Percentiles rank a stretch among this genome's conserved stretches.
These are phyloP conservation scores for Gobio gobio DNA, from an alignment of 2,113 vertebrate genomes.

Conservation along the genomic window DNA sequence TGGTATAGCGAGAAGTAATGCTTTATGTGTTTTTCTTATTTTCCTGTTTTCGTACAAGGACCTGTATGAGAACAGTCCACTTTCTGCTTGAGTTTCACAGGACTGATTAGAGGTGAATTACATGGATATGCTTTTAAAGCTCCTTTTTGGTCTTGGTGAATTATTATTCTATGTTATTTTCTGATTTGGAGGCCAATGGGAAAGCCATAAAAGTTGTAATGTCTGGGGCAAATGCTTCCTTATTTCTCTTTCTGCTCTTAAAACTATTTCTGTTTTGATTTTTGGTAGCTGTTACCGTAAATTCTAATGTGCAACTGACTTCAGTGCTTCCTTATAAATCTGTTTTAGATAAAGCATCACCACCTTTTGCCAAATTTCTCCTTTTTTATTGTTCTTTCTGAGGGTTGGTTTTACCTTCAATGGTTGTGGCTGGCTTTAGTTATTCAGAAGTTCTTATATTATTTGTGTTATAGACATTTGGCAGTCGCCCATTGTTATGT, in stretches of 20 bases:
- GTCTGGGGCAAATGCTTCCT: slow-evolving; percentile 30
- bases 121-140: slow-evolving; percentile 24
- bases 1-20: slow-evolving; percentile 17
- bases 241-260: slow-evolving; percentile 54
- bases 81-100: slow-evolving; percentile 48
- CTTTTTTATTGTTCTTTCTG: slow-evolving; percentile 55
- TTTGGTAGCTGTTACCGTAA: slow-evolving; percentile 58
- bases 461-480: slow-evolving; percentile 29
- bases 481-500: slow-evolving; percentile 44
- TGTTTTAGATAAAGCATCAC: slow-evolving; percentile 67
- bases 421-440: slow-evolving; percentile 58
- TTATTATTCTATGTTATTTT: slow-evolving; percentile 25
- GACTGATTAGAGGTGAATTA: slow-evolving; percentile 33
- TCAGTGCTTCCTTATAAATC: slow-evolving; percentile 49
- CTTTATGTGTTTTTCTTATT: slow-evolving; percentile 28
- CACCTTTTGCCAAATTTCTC: slow-evolving; percentile 55
- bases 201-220: slow-evolving; percentile 43
- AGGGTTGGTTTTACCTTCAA: slow-evolving; percentile 56
- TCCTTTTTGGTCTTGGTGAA: slow-evolving; percentile 31
- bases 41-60: slow-evolving; percentile 32
- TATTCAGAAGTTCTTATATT: slow-evolving; percentile 47
- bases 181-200: slow-evolving; percentile 46
- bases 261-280: slow-evolving; percentile 54
- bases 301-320: slow-evolving; percentile 46
- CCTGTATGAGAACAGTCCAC: slow-evolving; percentile 29